A percentile compares a stretch with the other conserved stretches of the same genome.
Conservation (phyloP, 2,888 invertebrate genomes). For the Herminia tarsipennalis region DNA sequence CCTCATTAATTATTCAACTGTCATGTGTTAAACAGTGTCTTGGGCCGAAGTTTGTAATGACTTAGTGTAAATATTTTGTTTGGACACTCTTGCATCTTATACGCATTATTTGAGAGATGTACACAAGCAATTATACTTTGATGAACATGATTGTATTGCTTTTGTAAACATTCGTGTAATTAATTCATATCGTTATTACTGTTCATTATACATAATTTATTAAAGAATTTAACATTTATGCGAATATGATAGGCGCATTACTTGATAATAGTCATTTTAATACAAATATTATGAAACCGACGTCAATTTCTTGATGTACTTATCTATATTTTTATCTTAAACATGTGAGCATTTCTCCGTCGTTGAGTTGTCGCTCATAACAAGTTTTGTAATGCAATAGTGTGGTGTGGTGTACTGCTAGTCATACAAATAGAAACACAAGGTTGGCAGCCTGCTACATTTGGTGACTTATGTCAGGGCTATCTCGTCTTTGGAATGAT, state of each 20-base stretch:
- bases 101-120: slow-evolving; percentile 23
- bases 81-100: slow-evolving; percentile 27
- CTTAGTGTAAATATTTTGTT: slow-evolving; percentile 42
- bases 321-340: neutral
- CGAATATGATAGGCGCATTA: neutral
- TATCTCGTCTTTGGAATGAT: slow-evolving; percentile 63
- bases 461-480: slow-evolving; percentile 83
- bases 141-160: slow-evolving; percentile 25
- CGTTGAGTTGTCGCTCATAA: slow-evolving; percentile 50
- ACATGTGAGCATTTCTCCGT: slow-evolving; percentile 32
- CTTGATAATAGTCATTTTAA: slow-evolving; percentile 3
- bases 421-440: slow-evolving; percentile 75
- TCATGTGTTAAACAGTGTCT: slow-evolving; percentile 52
- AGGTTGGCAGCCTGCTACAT: slow-evolving; percentile 79
- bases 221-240: neutral
- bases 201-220: slow-evolving; percentile 1
- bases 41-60: slow-evolving; percentile 45
- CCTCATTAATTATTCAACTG: slow-evolving; percentile 57
- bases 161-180: slow-evolving; percentile 22
- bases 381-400: slow-evolving; percentile 52
- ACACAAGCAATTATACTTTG: slow-evolving; percentile 26
- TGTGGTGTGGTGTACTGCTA: slow-evolving; percentile 51
- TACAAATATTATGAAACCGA: neutral
- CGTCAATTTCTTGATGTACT: neutral
- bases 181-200: slow-evolving; percentile 7